Evolutionary conservation across 2,797 vertebrate genomes (phyloP).

Genomic region (Denticeps clupeoides): DNA sequence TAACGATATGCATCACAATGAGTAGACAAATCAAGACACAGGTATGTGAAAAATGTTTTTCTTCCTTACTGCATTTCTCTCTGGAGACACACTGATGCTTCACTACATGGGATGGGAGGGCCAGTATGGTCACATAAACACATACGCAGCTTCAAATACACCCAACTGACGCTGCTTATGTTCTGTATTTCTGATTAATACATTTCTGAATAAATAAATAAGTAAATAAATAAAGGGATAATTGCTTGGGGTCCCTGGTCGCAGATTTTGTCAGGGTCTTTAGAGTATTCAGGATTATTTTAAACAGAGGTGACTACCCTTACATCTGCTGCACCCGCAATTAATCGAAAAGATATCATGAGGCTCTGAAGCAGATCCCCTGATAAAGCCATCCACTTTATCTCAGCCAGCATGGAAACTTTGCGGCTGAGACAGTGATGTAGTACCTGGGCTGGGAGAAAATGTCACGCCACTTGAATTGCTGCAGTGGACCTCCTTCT

Average conservation of each 20-base stretch:
- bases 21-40: too few relatives aligned
- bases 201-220: too few relatives aligned
- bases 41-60: too few relatives aligned
- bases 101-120: too few relatives aligned
- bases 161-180: too few relatives aligned
- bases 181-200: too few relatives aligned
- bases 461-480: slow-evolving; percentile 57
- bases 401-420: slow-evolving; percentile 48
- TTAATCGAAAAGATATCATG: slow-evolving; percentile 57
- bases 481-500: slow-evolving; percentile 44
- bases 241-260: slow-evolving; percentile 4
- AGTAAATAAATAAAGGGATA: too few relatives aligned
- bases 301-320: slow-evolving; percentile 56
- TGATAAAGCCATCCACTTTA: slow-evolving; percentile 62
- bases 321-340: slow-evolving; percentile 52
- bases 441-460: slow-evolving; percentile 44
- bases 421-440: slow-evolving; percentile 55
- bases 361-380: slow-evolving; percentile 55
- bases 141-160: too few relatives aligned
- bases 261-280: slow-evolving; percentile 21
- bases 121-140: too few relatives aligned
- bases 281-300: slow-evolving; percentile 47
- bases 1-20: too few relatives aligned
- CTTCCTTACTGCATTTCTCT: too few relatives aligned
- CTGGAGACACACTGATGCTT: too few relatives aligned